phyloP scores from a whole-genome alignment of 2,797 vertebrate genomes.

The Protonibea diacanthus region DNA sequence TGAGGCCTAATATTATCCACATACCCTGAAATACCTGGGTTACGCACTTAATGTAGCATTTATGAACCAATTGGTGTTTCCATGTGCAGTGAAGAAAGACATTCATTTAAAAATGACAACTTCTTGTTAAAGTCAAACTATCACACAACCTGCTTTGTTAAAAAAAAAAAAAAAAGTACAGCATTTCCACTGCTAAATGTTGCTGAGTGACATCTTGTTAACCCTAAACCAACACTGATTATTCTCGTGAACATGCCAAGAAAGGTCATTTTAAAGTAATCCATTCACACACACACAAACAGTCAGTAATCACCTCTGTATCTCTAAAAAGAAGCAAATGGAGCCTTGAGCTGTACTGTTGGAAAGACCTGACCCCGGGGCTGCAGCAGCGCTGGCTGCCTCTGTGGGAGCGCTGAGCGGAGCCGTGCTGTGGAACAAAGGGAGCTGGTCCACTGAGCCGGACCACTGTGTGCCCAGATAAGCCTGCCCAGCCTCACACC shows the following conservation, averaged over 20 bases:
- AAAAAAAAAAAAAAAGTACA: neutral
- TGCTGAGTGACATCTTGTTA: neutral
- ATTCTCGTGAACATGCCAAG: neutral
- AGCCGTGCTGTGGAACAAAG: constrained; percentile 74
- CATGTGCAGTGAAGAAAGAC: neutral
- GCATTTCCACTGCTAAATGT: neutral
- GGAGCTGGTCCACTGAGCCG: constrained; percentile 71
- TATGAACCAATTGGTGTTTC: neutral
- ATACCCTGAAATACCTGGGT: neutral
- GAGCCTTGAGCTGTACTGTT: constrained; percentile 45
- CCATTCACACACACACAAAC: constrained; percentile 16
- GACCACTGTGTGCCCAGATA: constrained; percentile 76
- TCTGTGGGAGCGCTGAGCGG: constrained; percentile 70
- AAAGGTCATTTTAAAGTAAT: constrained; percentile 1
- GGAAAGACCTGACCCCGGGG: constrained; percentile 73
- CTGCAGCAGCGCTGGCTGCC: constrained; percentile 62
- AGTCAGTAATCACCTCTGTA: constrained; percentile 40
- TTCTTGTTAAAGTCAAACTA: neutral
- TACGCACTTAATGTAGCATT: neutral
- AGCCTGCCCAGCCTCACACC: constrained; percentile 72
- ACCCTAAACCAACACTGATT: neutral
- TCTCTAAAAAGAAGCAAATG: constrained; percentile 29
- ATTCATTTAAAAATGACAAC: neutral
- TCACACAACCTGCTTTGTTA: neutral
- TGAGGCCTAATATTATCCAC: neutral